Conservation (phyloP, 2,113 vertebrate genomes). For the Rhea pennata region DNA sequence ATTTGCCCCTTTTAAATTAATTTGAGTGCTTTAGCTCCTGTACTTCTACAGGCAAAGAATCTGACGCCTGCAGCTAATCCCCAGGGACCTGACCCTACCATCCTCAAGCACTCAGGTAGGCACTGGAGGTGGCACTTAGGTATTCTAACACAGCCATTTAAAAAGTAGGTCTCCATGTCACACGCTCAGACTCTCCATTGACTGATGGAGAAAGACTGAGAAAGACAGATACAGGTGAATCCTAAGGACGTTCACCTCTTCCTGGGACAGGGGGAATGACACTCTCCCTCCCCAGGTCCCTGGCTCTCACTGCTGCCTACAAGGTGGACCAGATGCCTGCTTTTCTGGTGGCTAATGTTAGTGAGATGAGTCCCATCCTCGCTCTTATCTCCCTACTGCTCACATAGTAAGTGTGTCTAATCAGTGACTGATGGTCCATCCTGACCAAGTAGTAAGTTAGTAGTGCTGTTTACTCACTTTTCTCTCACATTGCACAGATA, state of each 20-base stretch:
- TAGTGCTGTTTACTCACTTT: not conserved
- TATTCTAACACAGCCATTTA: not conserved
- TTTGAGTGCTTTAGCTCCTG: not conserved
- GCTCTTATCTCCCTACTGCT: not conserved
- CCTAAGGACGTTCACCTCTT: not conserved
- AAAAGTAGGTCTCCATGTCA: not conserved
- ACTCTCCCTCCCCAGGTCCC: not conserved
- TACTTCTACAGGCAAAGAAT: not conserved
- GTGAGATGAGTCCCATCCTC: not conserved
- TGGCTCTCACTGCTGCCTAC: not conserved
- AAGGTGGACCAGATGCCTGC: not conserved
- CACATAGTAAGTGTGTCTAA: not conserved
- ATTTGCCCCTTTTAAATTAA: not conserved
- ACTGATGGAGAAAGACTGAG: not conserved
- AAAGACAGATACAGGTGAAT: not conserved
- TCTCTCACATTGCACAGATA: not conserved
- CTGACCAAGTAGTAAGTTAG: not conserved
- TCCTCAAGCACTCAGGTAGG: not conserved
- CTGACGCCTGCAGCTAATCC: not conserved
- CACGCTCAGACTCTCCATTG: not conserved
- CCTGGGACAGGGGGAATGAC: not conserved
- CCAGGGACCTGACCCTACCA: not conserved
- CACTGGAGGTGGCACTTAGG: accelerated
- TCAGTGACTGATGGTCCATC: not conserved
- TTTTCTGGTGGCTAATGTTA: not conserved